Conservation (phyloP, 2,113 vertebrate genomes). For the Oceanites oceanicus region DNA sequence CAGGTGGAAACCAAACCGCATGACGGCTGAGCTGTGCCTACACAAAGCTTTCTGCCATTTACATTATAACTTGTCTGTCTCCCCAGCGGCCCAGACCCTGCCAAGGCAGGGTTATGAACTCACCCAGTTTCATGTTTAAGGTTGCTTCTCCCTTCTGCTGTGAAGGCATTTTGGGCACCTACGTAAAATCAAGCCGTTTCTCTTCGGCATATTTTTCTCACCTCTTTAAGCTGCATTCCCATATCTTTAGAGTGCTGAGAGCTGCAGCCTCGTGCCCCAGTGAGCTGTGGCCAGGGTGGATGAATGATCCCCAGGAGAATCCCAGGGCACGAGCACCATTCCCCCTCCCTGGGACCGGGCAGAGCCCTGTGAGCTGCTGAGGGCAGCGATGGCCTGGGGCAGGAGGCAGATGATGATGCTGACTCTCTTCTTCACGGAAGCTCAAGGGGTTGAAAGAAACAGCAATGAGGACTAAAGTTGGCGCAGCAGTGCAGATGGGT, state of each 20-base stretch:
- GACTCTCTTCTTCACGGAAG: neutral
- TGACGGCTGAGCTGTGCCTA: neutral
- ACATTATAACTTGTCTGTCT: neutral
- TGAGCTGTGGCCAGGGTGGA: accelerated
- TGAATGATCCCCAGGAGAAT: neutral
- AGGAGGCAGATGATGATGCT: neutral
- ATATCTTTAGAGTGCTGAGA: neutral
- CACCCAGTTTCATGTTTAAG: neutral
- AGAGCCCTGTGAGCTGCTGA: neutral
- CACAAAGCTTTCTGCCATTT: neutral
- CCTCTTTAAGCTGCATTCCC: neutral
- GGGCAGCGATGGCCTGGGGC: neutral
- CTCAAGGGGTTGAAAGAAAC: neutral
- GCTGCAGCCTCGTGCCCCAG: neutral
- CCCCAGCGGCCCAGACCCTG: neutral
- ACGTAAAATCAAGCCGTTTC: neutral
- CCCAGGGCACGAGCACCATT: neutral
- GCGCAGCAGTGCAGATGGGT: neutral
- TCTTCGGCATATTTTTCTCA: neutral
- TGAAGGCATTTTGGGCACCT: neutral
- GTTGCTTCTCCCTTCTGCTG: neutral
- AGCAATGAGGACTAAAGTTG: neutral
- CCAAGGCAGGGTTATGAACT: neutral
- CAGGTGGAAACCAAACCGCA: neutral
- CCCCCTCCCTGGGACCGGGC: accelerated